Conservation (phyloP, 2,113 vertebrate species). For the Rousettus leschenaultii region DNA sequence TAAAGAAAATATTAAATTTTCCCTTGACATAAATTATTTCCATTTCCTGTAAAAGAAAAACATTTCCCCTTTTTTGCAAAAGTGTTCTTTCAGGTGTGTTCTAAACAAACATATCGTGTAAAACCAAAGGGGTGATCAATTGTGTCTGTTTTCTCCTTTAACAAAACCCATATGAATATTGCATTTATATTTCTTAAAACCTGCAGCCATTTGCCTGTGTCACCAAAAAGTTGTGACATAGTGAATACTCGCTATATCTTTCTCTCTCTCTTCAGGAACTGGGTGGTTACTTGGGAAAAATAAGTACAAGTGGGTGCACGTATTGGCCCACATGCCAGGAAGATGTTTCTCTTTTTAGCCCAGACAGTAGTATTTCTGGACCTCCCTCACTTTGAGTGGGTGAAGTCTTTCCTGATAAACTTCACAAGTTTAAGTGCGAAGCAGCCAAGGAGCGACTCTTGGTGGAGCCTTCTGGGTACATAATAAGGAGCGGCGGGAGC, state of each 20-base stretch:
- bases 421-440: conserved; percentile 17
- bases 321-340: background rate
- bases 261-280: background rate
- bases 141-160: background rate
- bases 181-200: background rate
- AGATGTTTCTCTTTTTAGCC: conserved; percentile 44
- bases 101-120: background rate
- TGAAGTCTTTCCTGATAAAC: conserved; percentile 39
- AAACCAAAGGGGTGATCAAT: background rate
- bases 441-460: background rate
- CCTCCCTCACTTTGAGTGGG: conserved; percentile 39
- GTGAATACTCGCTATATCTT: background rate
- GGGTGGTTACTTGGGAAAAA: background rate
- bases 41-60: background rate
- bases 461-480: background rate
- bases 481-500: background rate
- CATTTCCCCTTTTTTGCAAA: background rate
- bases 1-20: background rate
- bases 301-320: background rate
- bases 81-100: background rate
- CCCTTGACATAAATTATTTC: background rate
- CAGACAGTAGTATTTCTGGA: conserved; percentile 57
- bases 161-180: background rate
- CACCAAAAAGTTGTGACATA: background rate
- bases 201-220: background rate